phyloP scores from a whole-genome alignment of 2,888 invertebrate genomes.

The Pollenia angustigena region DNA sequence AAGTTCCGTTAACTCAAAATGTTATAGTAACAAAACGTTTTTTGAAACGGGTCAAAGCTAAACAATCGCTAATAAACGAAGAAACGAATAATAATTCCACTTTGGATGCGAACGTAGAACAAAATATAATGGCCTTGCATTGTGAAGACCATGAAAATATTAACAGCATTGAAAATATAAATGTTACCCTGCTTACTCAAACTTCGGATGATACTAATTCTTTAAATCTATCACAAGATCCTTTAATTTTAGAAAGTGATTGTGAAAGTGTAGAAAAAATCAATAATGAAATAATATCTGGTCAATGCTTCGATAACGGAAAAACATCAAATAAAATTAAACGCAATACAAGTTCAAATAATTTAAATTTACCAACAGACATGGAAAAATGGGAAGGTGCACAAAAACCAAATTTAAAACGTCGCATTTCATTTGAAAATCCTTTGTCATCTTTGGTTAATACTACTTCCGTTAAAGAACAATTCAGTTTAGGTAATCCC shows the following conservation, averaged over 20 bases:
- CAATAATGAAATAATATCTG: background rate
- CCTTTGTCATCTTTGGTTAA: background rate
- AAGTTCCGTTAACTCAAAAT: conserved; percentile 44
- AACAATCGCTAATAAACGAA: background rate
- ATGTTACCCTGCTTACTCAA: conserved; percentile 25
- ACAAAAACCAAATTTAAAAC: conserved; percentile 5
- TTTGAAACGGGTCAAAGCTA: conserved; percentile 49
- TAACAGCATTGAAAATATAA: conserved; percentile 15
- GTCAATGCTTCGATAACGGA: background rate
- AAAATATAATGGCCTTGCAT: conserved; percentile 33
- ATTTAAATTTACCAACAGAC: background rate
- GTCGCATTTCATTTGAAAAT: conserved; percentile 33
- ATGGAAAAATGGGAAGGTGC: background rate
- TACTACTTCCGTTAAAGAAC: background rate
- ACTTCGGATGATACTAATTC: conserved; percentile 18
- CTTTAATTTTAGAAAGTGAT: background rate
- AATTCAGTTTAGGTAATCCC: conserved; percentile 59
- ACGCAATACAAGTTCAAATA: background rate
- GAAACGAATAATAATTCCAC: background rate
- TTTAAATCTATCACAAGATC: conserved; percentile 11
- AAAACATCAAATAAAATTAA: background rate
- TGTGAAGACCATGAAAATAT: background rate
- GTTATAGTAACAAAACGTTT: conserved; percentile 50
- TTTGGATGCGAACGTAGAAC: conserved; percentile 39
- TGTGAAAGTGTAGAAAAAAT: background rate